Evolutionary conservation across 2,888 invertebrate species (phyloP), one percentile per base, ranked within the genome.

Genomic region (Noctua pronuba): DNA sequence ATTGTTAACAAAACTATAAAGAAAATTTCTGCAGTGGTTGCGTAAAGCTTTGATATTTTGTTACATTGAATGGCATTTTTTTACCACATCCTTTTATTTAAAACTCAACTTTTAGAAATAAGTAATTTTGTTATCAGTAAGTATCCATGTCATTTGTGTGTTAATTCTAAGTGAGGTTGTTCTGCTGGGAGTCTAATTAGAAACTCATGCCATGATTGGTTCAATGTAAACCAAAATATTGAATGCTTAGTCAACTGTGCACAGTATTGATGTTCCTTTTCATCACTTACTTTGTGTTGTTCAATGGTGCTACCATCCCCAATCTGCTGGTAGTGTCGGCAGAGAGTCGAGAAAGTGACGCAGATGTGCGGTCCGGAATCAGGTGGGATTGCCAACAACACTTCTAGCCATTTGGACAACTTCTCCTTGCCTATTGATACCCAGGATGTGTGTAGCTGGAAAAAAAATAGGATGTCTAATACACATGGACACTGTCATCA

Each of bases 271-370:
- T 21, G 10, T 28, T 41, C 13, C 7, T n/a, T 35, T 35, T 13
- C 46, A 60, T 41, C 1, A 60, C 38, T 67, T 93, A 97, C 98
- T 97, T 98, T 97, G 88, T 97, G 96, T 79, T 95, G 93, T 38
- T 94, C 92, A 60, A 97, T 93, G 24, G 97, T 89, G 10, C 96
- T 94, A 44, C 94, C 92, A 82, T 97, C 96, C 52, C 96, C 96
- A 6, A 92, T 93, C 73, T 97, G 93, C 90, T 83, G 96, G 90
- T 88, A 97, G 94, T 97, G 97, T 86, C 97, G 97, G 64, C 97
- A 97, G 72, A 98, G 95, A 58, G 97, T 97, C 76, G 98, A 97
- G 81, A 97, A 97, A 73, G 98, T 96, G 31, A 98, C 97, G 75
- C 98, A 97, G 60, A 97, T 92, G 81, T 97, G 97, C 62, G 97